Base-by-base conservation (phyloP, 2,113 vertebrate genomes). In the Haemorhous mexicanus region DNA sequence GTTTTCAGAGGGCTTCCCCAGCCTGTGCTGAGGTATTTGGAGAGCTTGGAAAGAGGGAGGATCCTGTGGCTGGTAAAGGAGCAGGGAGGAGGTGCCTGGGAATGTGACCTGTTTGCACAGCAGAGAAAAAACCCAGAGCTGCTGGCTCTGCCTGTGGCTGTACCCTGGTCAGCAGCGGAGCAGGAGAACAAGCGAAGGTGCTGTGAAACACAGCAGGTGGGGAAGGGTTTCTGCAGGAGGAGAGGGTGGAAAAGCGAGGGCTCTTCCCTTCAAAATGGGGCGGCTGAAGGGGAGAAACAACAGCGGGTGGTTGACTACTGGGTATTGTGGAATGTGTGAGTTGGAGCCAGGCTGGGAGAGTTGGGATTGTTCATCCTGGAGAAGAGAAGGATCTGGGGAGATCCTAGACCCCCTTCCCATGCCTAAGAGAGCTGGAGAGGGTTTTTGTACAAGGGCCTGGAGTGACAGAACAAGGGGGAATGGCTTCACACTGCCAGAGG, bases 221-320 rank as follows among this genome's bases (percentile, higher is more conserved):
- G 59, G 58, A 55, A 58, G 11, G 21, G 32, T 35, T 53, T 30
- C 23, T 58, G 59, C 15, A 28, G 58, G 53, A 87, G 72, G n/a
- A 72, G 53, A 68, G 46, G 47, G 33, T n/a, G 13, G 11, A 39
- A 62, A 58, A 19, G 13, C 47, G 66, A 44, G 61, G 56, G 32
- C 11, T 64, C 9, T 33, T 39, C 7, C n/a, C 41, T 52, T 62
- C 1, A 0, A 22, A 75, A 27, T 26, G n/a, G 41, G 39, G 39
- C 43, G 35, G 32, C 28, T 4, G 6, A 44, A 64, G 39, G 69
- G 55, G 46, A 28, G 53, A 9, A 37, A 3, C 0, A 2, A 3
- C 3, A 73, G 23, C 1, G 0, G 61, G 15, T 43, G 63, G 21
- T 13, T 4, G 37, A 63, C 37, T 11, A 1, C 7, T 27, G 62